These are phyloP conservation scores for Mallotus villosus DNA, from an alignment of 2,797 vertebrate species.

Conservation along the genomic window DNA sequence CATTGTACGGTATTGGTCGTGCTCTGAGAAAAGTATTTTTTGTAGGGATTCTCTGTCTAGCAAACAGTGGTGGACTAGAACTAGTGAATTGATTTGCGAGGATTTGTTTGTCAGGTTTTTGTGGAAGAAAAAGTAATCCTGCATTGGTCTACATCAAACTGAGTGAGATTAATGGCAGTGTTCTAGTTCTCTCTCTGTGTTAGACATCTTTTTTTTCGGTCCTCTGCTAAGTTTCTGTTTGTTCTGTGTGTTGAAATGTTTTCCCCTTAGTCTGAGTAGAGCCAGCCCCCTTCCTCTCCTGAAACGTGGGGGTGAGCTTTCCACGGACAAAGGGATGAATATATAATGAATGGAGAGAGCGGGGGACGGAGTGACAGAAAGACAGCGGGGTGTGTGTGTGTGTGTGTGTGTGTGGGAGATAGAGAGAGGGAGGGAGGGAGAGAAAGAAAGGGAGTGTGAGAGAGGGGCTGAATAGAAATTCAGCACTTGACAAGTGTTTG, in stretches of 20 bases:
- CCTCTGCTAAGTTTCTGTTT: slow-evolving; percentile 63
- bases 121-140: too few relatives aligned
- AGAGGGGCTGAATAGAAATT: slow-evolving; percentile 49
- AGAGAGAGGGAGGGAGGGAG: too few relatives aligned
- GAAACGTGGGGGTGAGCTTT: slow-evolving; percentile 67
- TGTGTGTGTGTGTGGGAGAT: not conserved
- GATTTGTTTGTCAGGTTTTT: too few relatives aligned
- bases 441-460: slow-evolving; percentile 36
- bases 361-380: slow-evolving; percentile 65
- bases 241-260: slow-evolving; percentile 65
- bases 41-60: too few relatives aligned
- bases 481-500: slow-evolving; percentile 64
- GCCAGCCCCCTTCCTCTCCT: slow-evolving; percentile 59
- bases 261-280: slow-evolving; percentile 54
- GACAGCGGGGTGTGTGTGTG: slow-evolving; percentile 43
- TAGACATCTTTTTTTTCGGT: slow-evolving; percentile 25
- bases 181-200: not conserved
- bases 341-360: slow-evolving; percentile 68
- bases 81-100: too few relatives aligned
- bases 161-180: too few relatives aligned
- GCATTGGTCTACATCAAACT: too few relatives aligned
- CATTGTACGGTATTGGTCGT: too few relatives aligned
- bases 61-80: too few relatives aligned
- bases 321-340: slow-evolving; percentile 76
- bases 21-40: too few relatives aligned